Evolutionary conservation across 2,888 invertebrate genomes (phyloP), one percentile per base, ranked within the genome.

Genomic region (Parascotia fuliginaria): DNA sequence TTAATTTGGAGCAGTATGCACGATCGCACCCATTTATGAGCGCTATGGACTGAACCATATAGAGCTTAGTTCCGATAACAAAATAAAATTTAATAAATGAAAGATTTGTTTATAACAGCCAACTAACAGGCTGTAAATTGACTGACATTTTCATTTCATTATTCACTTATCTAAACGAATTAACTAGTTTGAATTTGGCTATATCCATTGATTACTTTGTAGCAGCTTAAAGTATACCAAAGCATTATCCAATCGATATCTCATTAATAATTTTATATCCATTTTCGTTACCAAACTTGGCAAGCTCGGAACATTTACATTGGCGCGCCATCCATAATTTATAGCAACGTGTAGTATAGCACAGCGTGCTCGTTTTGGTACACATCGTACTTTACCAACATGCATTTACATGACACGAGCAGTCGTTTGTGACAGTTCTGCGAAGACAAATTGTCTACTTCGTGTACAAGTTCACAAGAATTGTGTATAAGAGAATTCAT

Each of bases 401-500:
- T 69, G 70, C 67, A 68, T 75, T 75, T 69, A 72, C 65, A 74
- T 74, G 78, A 77, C 69, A 50, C 39, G 56, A 64, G 61, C 73
- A 75, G 68, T 73, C 67, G 65, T 58, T 69, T 65, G 54, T 74
- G 81, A 79, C 79, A 82, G 75, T 70, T 65, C 58, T 46, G 33
- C 37, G 60, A 73, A 79, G 80, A 82, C 76, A 79, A 81, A 79
- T 82, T 70, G 77, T 70, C 62, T 64, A 60, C 58, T 60, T 48
- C 60, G 60, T 60, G 62, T 60, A 67, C 65, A 69, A 73, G 65
- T 75, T 77, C 54, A 55, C 39, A 60, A 44, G 53, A 65, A 69
- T 62, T 61, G 59, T 66, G 28, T 47, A 32, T 38, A 45, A 49
- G 55, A 31, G 44, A 68, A 60, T 65, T 55, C 66, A 60, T 69